Percentiles rank a stretch among this genome's conserved stretches.
phyloP scores from a whole-genome alignment of 2,888 invertebrate species.

The Yponomeuta malinellus region DNA sequence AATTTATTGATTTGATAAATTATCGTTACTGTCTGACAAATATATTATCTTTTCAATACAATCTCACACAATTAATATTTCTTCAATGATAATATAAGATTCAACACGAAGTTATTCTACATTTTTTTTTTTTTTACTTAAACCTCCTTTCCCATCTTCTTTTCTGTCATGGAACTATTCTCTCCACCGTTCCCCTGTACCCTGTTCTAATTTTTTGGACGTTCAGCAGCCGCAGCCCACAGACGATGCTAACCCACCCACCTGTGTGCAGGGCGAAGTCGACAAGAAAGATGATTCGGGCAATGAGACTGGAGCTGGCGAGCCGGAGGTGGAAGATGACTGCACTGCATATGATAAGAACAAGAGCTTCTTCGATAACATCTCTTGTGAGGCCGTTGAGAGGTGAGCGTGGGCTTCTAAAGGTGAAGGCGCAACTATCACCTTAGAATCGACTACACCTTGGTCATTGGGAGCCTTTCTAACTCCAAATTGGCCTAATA shows the following conservation, averaged over 20 bases:
- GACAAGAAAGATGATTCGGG: conserved; percentile 94
- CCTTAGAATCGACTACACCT: too few species aligned
- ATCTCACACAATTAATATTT: too few species aligned
- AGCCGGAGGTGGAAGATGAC: conserved; percentile 86
- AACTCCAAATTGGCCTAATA: too few species aligned
- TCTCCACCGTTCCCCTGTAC: background rate
- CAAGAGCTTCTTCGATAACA: conserved; percentile 99
- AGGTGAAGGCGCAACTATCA: too few species aligned
- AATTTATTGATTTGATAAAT: too few species aligned
- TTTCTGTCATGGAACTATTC: background rate
- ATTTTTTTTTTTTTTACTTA: background rate
- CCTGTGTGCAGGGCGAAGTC: conserved; percentile 52
- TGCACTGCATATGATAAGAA: conserved; percentile 93
- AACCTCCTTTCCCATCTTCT: background rate
- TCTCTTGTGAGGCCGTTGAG: conserved; percentile 98
- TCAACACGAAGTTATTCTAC: too few species aligned
- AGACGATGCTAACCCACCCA: background rate
- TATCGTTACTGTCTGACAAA: too few species aligned
- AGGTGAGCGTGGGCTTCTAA: conserved; percentile 62
- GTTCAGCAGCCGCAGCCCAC: background rate
- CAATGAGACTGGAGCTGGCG: conserved; percentile 91
- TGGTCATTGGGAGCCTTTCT: too few species aligned
- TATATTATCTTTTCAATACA: too few species aligned
- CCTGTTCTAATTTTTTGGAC: background rate
- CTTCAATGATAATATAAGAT: too few species aligned